phyloP scores from a whole-genome alignment of 1,140 invertebrate genomes.

The Drosophila lini region DNA sequence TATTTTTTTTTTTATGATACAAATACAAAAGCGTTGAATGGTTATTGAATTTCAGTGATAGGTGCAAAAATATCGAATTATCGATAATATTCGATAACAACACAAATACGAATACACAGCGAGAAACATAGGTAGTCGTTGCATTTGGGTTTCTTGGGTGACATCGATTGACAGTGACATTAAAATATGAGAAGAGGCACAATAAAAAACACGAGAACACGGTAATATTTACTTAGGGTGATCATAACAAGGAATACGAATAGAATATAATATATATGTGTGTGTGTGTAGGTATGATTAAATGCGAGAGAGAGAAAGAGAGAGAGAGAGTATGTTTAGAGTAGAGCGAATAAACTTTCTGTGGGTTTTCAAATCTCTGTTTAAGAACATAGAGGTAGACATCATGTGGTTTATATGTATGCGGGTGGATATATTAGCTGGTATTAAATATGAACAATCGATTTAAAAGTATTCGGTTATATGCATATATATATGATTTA shows the following conservation, averaged over 20 bases:
- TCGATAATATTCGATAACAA: conserved; percentile 37
- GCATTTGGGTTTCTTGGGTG: conserved; percentile 36
- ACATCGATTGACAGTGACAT: conserved; percentile 39
- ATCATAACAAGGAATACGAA: conserved; percentile 40
- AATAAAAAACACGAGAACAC: conserved; percentile 39
- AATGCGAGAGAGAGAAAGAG: conserved; percentile 11
- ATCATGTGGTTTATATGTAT: conserved; percentile 27
- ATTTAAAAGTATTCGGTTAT: conserved; percentile 26
- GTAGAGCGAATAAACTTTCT: conserved; percentile 22
- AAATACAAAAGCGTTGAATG: conserved; percentile 31
- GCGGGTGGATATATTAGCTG: conserved; percentile 32
- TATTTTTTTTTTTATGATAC: conserved; percentile 2
- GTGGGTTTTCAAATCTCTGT: background rate
- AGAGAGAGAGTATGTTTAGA: conserved; percentile 16
- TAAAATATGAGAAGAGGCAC: conserved; percentile 28
- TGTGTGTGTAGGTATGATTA: conserved; percentile 15
- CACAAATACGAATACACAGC: conserved; percentile 51
- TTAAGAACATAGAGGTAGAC: conserved; percentile 18
- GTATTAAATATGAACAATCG: conserved; percentile 32
- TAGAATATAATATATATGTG: conserved; percentile 31
- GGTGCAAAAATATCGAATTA: conserved; percentile 34
- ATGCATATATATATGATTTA: conserved; percentile 35
- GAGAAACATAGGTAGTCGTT: conserved; percentile 42
- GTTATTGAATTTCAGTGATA: conserved; percentile 13
- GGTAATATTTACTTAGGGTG: conserved; percentile 26